Base-by-base conservation (phyloP, 2,888 invertebrate species). In the Troides oblongomaculatus region DNA sequence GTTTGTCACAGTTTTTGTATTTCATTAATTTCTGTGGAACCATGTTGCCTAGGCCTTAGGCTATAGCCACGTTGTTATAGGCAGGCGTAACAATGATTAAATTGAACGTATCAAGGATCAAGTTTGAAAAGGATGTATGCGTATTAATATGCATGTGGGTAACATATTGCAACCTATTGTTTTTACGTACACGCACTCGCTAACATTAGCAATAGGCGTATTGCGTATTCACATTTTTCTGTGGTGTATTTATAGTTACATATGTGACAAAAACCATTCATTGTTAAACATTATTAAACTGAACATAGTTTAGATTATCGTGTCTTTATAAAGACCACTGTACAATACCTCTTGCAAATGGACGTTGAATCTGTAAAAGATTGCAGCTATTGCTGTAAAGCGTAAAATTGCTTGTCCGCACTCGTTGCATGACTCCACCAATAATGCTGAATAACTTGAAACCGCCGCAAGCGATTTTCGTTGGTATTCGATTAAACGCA, bases 401-500 rank as follows among this genome's bases (percentile, higher is more conserved):
- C 23, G 46, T 21, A 64, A 43, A 70, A 66, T 64, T 23, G 56
- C 46, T 23, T 70, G 64, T 56, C 18, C 18, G 21, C 53, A 50
- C 17, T 59, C 60, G 36, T 67, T 53, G 70, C 66, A 60, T 70
- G 66, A 66, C 62, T 63, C 36, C 46, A 43, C 53, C 53, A 58
- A 60, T 64, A 43, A 70, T 66, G 61, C 64, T 64, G 64, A 61
- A 67, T 61, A 67, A 64, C 30, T 57, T 43, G 59, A 56, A 62
- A 43, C 39, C 61, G 66, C 36, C 46, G 60, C 64, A 57, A 70
- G 67, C 67, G 60, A 70, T 70, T 70, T 67, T 70, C 67, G 64
- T 61, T 67, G 57, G 67, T 70, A 67, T 67, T 70, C 64, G 63
- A 70, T 66, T 66, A 43, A 70, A 67, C 70, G 70, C 67, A 70